phyloP scores from a whole-genome alignment of 2,113 vertebrate genomes.

The Camelus dromedarius region DNA sequence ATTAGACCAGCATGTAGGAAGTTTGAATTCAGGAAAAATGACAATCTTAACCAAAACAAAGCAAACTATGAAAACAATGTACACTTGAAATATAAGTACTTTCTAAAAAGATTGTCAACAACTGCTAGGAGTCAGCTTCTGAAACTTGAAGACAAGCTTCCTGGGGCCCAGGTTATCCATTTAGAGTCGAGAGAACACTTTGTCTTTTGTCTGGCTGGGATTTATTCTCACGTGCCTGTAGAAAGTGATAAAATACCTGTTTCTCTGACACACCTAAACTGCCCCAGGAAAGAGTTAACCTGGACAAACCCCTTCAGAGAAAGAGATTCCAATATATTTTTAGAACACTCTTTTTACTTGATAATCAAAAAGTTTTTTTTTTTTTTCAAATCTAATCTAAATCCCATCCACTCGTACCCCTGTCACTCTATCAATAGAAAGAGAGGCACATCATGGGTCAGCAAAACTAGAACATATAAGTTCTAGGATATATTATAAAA shows the following conservation, averaged over 20 bases:
- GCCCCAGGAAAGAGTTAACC: conserved; percentile 43
- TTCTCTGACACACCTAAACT: conserved; percentile 18
- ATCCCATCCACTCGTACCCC: not conserved
- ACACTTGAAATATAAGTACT: not conserved
- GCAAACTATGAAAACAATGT: not conserved
- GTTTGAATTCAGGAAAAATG: conserved; percentile 31
- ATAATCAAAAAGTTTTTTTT: conserved; percentile 9
- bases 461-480: not conserved
- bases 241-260: conserved; percentile 6
- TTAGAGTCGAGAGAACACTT: not conserved
- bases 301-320: not conserved
- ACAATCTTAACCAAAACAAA: not conserved
- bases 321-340: conserved; percentile 22
- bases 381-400: not conserved
- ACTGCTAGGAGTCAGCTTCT: not conserved
- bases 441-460: not conserved
- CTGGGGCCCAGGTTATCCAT: not conserved
- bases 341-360: not conserved
- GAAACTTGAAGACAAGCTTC: not conserved
- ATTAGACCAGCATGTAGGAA: not conserved
- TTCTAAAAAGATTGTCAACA: not conserved
- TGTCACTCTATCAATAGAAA: not conserved
- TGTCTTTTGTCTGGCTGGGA: not conserved
- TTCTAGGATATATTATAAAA: conserved; percentile 20
- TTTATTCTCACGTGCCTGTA: conserved; percentile 24